Conservation (phyloP, 1,140 invertebrate genomes). For the Venturia canescens region DNA sequence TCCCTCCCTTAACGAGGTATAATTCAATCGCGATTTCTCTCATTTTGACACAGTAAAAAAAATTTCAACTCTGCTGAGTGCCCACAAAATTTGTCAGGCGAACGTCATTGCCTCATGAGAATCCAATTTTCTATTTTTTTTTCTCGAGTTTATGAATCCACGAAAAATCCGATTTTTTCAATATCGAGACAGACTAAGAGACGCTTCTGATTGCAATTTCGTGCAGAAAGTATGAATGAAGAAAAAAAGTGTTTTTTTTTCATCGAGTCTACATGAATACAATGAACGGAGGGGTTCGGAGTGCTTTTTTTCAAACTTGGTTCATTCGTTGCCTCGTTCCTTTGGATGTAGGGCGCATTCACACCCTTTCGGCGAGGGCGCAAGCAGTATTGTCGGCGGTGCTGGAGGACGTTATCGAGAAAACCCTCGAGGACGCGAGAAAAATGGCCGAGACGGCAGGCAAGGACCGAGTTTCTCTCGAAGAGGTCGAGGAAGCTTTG, state of each 20-base stretch:
- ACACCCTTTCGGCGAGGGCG: slow-evolving; percentile 62
- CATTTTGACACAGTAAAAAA: too few relatives aligned
- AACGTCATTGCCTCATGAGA: too few relatives aligned
- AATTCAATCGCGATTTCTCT: too few relatives aligned
- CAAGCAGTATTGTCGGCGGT: slow-evolving; percentile 64
- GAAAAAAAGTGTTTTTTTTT: not conserved
- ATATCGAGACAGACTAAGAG: not conserved
- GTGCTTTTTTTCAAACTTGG: not conserved
- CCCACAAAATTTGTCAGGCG: too few relatives aligned
- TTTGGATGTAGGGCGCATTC: slow-evolving; percentile 56
- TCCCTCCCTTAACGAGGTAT: too few relatives aligned
- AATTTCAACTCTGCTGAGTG: too few relatives aligned
- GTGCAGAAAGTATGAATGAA: slow-evolving; percentile 3
- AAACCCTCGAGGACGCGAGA: slow-evolving; percentile 66
- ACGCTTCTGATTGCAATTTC: not conserved
- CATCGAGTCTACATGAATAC: not conserved
- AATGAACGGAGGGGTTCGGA: slow-evolving; percentile 8
- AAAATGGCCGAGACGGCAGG: slow-evolving; percentile 64
- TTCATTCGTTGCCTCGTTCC: slow-evolving; percentile 16
- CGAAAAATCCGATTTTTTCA: too few relatives aligned
- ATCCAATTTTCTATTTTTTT: too few relatives aligned
- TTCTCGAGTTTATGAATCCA: too few relatives aligned
- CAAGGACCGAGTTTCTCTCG: slow-evolving; percentile 60
- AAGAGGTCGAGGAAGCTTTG: slow-evolving; percentile 64
- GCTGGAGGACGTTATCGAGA: slow-evolving; percentile 69